Evolutionary conservation across 2,113 vertebrate genomes (phyloP).

Genomic region (Malurus alboscapulatus): DNA sequence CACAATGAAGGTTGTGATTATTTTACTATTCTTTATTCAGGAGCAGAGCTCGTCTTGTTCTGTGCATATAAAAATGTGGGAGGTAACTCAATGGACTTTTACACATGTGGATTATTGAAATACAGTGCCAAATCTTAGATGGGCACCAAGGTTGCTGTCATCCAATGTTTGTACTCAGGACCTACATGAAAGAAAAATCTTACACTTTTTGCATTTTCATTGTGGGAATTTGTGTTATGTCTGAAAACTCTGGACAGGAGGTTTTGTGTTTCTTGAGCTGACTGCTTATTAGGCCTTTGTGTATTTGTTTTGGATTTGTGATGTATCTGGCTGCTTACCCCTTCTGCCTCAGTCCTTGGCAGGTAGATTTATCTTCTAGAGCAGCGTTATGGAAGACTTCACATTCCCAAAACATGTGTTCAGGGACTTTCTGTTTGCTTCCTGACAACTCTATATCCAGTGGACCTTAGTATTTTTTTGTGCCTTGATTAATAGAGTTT

Average conservation of each 20-base stretch:
- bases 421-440: neutral
- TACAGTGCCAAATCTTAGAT: neutral
- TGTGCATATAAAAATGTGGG: neutral
- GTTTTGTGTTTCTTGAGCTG: neutral
- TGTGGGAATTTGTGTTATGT: neutral
- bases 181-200: neutral
- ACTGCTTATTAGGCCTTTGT: neutral
- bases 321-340: neutral
- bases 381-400: neutral
- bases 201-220: neutral
- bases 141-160: neutral
- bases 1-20: neutral
- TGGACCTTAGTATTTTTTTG: neutral
- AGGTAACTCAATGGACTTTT: neutral
- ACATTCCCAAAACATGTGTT: neutral
- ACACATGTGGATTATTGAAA: fast-evolving
- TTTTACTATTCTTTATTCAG: neutral
- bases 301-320: neutral
- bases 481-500: neutral
- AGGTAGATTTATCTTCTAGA: neutral
- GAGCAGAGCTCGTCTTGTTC: neutral
- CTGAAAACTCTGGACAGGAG: neutral
- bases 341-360: neutral
- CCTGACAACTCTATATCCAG: neutral
- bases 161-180: neutral